Base-by-base conservation (phyloP, 1,140 invertebrate genomes). In the Gonatopus flavifemur region DNA sequence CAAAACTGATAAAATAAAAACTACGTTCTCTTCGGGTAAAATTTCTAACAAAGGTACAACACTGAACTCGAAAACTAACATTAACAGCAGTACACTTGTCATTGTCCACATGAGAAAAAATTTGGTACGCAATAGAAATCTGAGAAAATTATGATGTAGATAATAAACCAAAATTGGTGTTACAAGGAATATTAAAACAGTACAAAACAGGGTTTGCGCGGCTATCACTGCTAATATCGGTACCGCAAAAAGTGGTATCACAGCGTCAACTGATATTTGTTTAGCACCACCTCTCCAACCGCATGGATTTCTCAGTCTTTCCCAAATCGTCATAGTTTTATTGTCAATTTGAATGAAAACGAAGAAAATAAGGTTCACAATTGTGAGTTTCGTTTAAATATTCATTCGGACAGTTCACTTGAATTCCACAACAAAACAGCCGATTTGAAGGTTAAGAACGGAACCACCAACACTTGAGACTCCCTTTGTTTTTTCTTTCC, bases 61-160 rank as follows among this genome's bases (percentile, higher is more conserved):
- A 49, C 72, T 74, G 18, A 82, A 59, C 67, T 88, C 83, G 72
- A 87, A 88, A n/a, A 88, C 77, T 8, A 84, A 57, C 64, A 86
- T 83, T 57, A 88, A 66, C 53, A 81, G 78, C 13, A 84, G 49
- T 19, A 83, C 74, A 19, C 87, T 87, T 16, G 82, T 82, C 12
- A 86, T 69, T 6, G 82, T 81, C 87, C 87, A 88, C 31, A 83
- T 79, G 49, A 83, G 74, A 66, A 87, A 88, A 66, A 89, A 88
- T 55, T 84, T 83, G 13, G 85, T 84, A 28, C 81, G 79, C 30
- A 74, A 78, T 67, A 83, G 74, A 66, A 83, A 83, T 62, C 82
- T 80, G 31, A 79, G 72, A 37, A 82, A 86, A 59, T 83, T 81
- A 25, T 80, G 79, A 45, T 83, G 69, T n/a, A 84, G 63, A 52